Evolutionary conservation across 2,888 invertebrate species (phyloP), one percentile per base, ranked within the genome.

Genomic region (Drosophila crucigera): DNA sequence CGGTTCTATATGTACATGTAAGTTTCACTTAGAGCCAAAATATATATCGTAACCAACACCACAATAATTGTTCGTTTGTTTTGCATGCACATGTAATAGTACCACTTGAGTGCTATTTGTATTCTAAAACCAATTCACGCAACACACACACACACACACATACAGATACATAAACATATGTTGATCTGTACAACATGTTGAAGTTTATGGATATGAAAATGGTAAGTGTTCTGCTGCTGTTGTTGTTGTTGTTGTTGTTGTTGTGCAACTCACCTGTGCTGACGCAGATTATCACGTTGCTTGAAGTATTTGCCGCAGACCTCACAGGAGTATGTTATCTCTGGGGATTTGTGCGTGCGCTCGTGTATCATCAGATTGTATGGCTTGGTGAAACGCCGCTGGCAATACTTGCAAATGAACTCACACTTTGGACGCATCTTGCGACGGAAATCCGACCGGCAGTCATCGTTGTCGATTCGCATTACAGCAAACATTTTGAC

Each of bases 281-380:
- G 97, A 94, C 97, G 96, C 92, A 98, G 95, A 94, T 97, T 97
- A 94, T 99, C 99, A 95, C 99, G 99, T 93, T 99, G 95, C 94
- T 99, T 97, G 96, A 99, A 99, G 89, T 97, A 97, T 94, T 99
- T 99, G 92, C 98, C 97, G 94, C 99, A 99, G 89, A 99, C 97
- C 94, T 99, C 99, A 95, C 99, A 99, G 91, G 97, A 97, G 94
- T 98, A 99, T 68, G 98, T 98, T 92, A 99, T 95, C 94, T 99
- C 99, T 78, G 97, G 97, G 93, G 98, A 98, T 94, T 98, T 98
- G 95, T 99, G 99, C 91, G 98, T 99, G 94, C 99, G 95, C 94
- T 99, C 99, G 95, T 99, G 99, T 92, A 99, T 99, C 95, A 99
- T 96, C 93, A 99, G 95, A 94, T 99, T 99, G 95, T 99, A 99